Base-by-base conservation (phyloP, 1,140 invertebrate genomes). In the Medauroidea extradentata region DNA sequence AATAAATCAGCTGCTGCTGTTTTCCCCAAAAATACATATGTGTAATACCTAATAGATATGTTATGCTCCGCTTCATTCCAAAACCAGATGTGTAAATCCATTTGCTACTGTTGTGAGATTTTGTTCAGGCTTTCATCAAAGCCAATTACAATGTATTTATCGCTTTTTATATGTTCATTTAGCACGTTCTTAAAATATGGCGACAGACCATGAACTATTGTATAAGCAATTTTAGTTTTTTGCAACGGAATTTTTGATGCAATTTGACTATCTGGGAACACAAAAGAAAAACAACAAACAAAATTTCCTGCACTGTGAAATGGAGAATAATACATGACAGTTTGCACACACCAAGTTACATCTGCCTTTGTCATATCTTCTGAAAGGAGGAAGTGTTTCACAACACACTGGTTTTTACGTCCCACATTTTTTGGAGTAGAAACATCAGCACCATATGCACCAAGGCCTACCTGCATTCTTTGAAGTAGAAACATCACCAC, bases 71-170 rank as follows among this genome's bases (percentile, higher is more conserved):
- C 29, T 21, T 53, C 41, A 41, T 51, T 14, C 59, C 52, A 63
- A 61, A 63, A 60, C 51, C 62, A 11, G 16, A 60, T 44, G 43
- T 27, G 34, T 43, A 63, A 39, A 43, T 41, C 61, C 61, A 65
- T 25, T 57, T 58, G 53, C 19, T 59, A 7, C 49, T 57, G 49
- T 38, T 56, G 43, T 7, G 56, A 42, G 19, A 65, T 44, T 63
- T 65, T 62, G 34, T 63, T 65, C 19, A 63, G 46, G 16, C 44
- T 53, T 43, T 67, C 64, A 57, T 67, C 64, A 48, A 64, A 66
- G 18, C 64, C 59, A 34, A 34, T 34, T 34, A 34, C 11, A 11
- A 34, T 34, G 11, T 34, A 34, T 11, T 34, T 34, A 11, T 11
- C 11, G 11, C 11, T 34, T 34, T 34, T 34, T 34, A 34, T 4